Base-by-base conservation (phyloP, 2,797 vertebrate species). In the Enteromius paludinosus region DNA sequence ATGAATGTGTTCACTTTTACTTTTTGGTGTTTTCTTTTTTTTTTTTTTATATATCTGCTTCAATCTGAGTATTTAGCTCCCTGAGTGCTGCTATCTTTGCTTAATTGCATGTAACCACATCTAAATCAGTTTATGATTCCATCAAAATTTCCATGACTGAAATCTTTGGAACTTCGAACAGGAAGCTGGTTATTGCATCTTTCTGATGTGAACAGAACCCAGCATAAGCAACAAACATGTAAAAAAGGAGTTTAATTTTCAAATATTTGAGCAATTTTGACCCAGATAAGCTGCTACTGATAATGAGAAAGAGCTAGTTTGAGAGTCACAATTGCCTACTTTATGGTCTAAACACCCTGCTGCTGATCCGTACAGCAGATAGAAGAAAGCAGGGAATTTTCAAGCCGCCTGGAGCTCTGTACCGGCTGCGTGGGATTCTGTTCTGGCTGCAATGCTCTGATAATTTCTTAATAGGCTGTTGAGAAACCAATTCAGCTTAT, bases 401-500 rank as follows among this genome's bases (percentile, higher is more conserved):
- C 81, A 82, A 61, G 81, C 62, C 4, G 49, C 81, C 72, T 59
- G 72, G 38, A 82, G 72, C 81, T 33, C 41, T 70, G 73, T 69
- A 70, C 25, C 20, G 3, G 9, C 64, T 83, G 62, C n/a, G 20
- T 77, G 18, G 62, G 64, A 77, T 77, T 83, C 64, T 77, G 81
- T 61, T 49, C 72, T 69, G 64, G 64, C 49, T 41, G 73, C 65
- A 69, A 70, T 70, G 73, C 73, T 83, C 73, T 83, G 73, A 76
- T 83, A 61, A 83, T 59, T 83, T 77, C 81, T 77, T 77, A 83
- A 83, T 76, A 83, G 73, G 73, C 81, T 77, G 52, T 83, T 77
- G 64, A 77, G 65, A 83, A 77, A 83, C 52, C 73, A 83, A 69
- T 70, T 83, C 73, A 59, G 52, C 65, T 77, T 77, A 77, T 54